A percentile compares a stretch with the other conserved stretches of the same genome.
Conservation (phyloP, 2,113 vertebrate species). For the Coracopsis vasa region DNA sequence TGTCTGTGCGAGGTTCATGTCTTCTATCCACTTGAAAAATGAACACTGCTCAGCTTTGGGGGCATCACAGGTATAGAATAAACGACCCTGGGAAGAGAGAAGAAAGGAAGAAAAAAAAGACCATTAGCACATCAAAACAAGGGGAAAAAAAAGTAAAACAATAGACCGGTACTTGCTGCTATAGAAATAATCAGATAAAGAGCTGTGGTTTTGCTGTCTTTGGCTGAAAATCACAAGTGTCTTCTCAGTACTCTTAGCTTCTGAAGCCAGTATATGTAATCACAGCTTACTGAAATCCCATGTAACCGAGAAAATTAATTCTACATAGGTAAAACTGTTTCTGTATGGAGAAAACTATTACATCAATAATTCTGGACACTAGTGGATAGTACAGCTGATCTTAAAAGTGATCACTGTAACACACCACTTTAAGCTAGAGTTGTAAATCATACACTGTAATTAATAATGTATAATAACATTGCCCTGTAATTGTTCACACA, state of each 20-base stretch:
- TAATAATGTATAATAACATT: too few relatives aligned
- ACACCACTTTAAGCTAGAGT: not conserved
- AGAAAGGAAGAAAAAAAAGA: accelerated
- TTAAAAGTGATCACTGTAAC: not conserved
- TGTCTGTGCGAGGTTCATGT: conserved; percentile 23
- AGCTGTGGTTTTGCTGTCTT: not conserved
- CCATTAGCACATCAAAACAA: not conserved
- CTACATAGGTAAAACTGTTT: not conserved
- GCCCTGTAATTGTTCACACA: not conserved
- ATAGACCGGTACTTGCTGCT: not conserved
- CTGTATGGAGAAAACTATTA: not conserved
- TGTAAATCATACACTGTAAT: not conserved
- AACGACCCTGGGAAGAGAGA: conserved; percentile 65
- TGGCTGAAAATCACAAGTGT: not conserved
- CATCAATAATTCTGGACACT: not conserved
- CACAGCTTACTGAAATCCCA: not conserved
- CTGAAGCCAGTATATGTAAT: not conserved
- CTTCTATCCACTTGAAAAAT: conserved; percentile 81
- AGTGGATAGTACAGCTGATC: not conserved
- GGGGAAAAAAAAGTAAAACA: not conserved
- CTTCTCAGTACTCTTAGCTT: not conserved
- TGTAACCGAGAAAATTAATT: not conserved
- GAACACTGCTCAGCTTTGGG: conserved; percentile 73
- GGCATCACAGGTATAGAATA: conserved; percentile 79
- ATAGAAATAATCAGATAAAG: not conserved